Base-by-base conservation (phyloP, 30 jellyfish, hydroid and myxozoan genomes). In the Rhopilema esculentum region DNA sequence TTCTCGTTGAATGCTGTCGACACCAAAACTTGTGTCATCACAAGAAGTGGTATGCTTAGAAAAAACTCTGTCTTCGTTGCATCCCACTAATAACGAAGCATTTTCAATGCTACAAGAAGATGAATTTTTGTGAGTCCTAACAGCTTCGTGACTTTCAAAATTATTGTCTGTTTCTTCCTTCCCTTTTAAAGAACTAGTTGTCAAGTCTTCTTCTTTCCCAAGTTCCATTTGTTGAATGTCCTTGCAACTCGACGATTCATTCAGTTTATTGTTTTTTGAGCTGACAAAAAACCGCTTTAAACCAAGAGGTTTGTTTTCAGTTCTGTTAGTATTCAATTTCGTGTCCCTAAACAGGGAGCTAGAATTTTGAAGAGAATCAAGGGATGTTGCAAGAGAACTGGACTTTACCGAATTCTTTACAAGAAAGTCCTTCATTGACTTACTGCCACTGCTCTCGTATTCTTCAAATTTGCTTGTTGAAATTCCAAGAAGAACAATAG, bases 401-500 rank as follows among this genome's bases (percentile, higher is more conserved):
- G 75, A 0, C 8, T 40, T 70, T 16, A 64, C 15, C 15, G 87
- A 19, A 40, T 50, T 61, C 0, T 68, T 68, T 21, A 21, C 21
- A 51, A 85, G 67, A 49, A 88, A 80, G 48, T 73, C 83, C 24
- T 53, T 51, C 27, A 93, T 93, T 16, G 98, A 75, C 52, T 95
- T 86, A 65, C 79, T 83, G 31, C 77, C 64, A 0, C 40, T 29
- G 28, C 68, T 73, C 30, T 80, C 25, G 22, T 27, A 2, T 17
- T 85, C 86, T 57, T 52, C 87, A 83, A 95, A 95, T 62, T 95
- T 95, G 27, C 97, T 80, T 17, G 99, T 85, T 8, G 92, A 69
- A 25, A 95, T 23, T 21, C 95, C 91, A 51, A 95, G 95, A 83
- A 48, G 79, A 18, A 81, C 57, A 22, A 90, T 72, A 0, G 97